phyloP scores from a whole-genome alignment of 2,888 invertebrate species.

The Ectobius pallidus region DNA sequence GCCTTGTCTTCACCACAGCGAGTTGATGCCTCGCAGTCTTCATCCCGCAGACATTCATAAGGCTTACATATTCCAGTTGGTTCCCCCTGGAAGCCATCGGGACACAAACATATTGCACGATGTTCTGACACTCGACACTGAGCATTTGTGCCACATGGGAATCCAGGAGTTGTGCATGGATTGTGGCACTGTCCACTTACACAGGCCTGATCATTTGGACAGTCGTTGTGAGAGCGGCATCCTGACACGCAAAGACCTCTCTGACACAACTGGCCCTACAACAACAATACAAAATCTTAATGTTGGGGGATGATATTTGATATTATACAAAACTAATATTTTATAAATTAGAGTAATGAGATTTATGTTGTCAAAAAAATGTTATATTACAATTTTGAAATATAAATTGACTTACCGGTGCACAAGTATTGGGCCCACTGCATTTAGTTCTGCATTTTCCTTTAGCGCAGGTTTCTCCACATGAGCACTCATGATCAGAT shows the following conservation, averaged over 20 bases:
- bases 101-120: slow-evolving; percentile 84
- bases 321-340: too few relatives aligned
- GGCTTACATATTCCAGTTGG: slow-evolving; percentile 75
- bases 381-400: too few relatives aligned
- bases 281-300: background rate
- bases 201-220: slow-evolving; percentile 77
- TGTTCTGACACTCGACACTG: slow-evolving; percentile 80
- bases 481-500: slow-evolving; percentile 72
- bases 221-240: slow-evolving; percentile 80
- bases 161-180: slow-evolving; percentile 67
- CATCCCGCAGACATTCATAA: slow-evolving; percentile 76
- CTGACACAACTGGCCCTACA: slow-evolving; percentile 37
- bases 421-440: slow-evolving; percentile 66
- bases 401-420: too few relatives aligned
- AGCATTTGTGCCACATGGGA: slow-evolving; percentile 81
- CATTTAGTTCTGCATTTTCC: slow-evolving; percentile 79
- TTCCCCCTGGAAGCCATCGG: slow-evolving; percentile 84
- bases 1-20: slow-evolving; percentile 71
- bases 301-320: background rate
- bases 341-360: too few relatives aligned
- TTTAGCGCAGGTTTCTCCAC: slow-evolving; percentile 78
- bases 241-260: slow-evolving; percentile 75
- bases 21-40: slow-evolving; percentile 79
- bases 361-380: too few relatives aligned
- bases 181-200: slow-evolving; percentile 69